These are phyloP conservation scores for Aelia acuminata DNA, from an alignment of 2,888 invertebrate genomes.

Conservation along the genomic window DNA sequence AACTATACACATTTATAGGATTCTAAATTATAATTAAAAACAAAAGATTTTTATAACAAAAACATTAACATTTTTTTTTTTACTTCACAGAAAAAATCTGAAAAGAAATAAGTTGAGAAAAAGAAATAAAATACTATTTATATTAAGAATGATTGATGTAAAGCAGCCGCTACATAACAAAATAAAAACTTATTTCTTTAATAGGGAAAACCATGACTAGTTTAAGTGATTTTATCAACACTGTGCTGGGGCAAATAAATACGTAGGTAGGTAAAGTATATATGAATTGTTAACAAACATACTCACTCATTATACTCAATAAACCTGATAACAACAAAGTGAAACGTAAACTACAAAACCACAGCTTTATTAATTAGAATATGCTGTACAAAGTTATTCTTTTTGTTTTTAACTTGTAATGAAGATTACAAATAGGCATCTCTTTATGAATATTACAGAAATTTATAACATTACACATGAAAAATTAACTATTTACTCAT, in stretches of 20 bases:
- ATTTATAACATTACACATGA: not conserved
- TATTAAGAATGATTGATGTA: not conserved
- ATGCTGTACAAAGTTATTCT: not conserved
- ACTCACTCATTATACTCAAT: not conserved
- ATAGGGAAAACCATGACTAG: slow-evolving; percentile 1
- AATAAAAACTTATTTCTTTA: not conserved
- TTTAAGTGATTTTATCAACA: not conserved
- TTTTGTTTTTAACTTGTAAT: not conserved
- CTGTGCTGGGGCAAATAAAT: not conserved
- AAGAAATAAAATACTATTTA: slow-evolving; percentile 32
- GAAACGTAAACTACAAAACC: not conserved
- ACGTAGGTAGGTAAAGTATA: too few relatives aligned
- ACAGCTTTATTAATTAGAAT: not conserved
- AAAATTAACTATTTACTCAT: not conserved
- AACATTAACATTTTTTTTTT: not conserved
- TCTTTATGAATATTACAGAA: not conserved
- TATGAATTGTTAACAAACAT: not conserved
- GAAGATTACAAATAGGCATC: not conserved
- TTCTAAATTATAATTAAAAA: not conserved
- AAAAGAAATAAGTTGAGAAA: not conserved
- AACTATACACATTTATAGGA: not conserved
- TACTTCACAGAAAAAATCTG: not conserved
- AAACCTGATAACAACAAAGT: not conserved
- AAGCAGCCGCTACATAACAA: not conserved
- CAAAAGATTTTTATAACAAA: not conserved